These are phyloP conservation scores for Lycophotia porphyrea DNA, from an alignment of 2,888 invertebrate genomes.

Conservation along the genomic window DNA sequence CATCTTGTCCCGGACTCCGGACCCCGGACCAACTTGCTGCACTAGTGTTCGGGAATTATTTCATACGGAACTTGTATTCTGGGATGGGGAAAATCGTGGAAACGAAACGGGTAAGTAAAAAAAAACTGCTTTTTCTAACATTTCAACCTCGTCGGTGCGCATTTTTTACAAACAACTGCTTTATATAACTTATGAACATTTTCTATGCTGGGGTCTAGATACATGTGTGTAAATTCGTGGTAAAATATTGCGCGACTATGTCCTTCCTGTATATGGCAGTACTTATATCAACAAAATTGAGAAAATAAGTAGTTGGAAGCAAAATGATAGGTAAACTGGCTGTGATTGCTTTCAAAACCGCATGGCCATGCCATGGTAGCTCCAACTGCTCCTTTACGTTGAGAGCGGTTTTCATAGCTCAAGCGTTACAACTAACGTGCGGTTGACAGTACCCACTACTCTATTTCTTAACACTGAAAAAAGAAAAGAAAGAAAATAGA, in stretches of 20 bases:
- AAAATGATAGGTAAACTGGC: background rate
- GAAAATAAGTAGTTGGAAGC: background rate
- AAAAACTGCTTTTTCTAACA: background rate
- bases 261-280: background rate
- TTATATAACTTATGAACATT: background rate
- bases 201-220: background rate
- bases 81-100: background rate
- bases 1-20: constrained; percentile 65
- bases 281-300: background rate
- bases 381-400: background rate
- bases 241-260: background rate
- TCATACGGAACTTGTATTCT: constrained; percentile 39
- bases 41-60: constrained; percentile 56
- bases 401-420: background rate
- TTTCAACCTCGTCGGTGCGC: background rate
- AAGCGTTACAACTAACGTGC: background rate
- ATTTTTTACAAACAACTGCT: background rate
- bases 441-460: background rate
- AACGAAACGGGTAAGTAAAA: background rate
- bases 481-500: background rate
- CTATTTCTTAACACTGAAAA: background rate
- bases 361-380: background rate
- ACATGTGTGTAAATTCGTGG: background rate
- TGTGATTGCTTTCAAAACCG: background rate
- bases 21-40: constrained; percentile 49